Base-by-base conservation (phyloP, 2,113 vertebrate species). In the Oxygymnocypris stewartii region DNA sequence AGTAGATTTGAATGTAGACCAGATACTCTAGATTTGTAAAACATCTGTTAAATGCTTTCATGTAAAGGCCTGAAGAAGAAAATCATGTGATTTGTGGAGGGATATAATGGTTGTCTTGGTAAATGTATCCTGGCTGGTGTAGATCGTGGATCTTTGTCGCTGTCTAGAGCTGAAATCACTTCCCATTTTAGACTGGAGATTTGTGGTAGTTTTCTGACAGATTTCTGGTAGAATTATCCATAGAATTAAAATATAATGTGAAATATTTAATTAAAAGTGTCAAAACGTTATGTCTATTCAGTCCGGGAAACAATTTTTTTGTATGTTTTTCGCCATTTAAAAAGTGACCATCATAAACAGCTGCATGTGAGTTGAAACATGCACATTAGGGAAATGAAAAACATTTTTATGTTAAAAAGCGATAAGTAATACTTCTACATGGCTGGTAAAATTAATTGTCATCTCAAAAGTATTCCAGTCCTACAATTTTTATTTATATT, bases 151-250 rank as follows among this genome's bases (percentile, higher is more conserved):
- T 12, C n/a, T 63, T 18, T 31, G 81, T 8, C 12, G 28, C 63
- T 71, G 81, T 82, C 63, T 63, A 69, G 81, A 71, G 63, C 81
- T 82, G 81, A 71, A 82, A 51, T 9, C 25, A 10, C 14, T 7
- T 20, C n/a, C 28, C 31, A 13, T 25, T 59, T 57, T 59, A 57
- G 25, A 54, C 49, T 57, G 28, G 76, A 16, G 49, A 54, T 16
- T 18, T 54, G 49, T 18, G 14, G 4, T 16, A 54, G 4, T 54
- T 1, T 16, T 54, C 49, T 57, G 54, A 44, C 0, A 74, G 71
- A 42, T n/a, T 74, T 74, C 6, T 1, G 28, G 2, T 35, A 35
- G 14, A 18, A 35, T 69, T 69, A 35, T 31, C 1, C 65, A 18
- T 35, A 4, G 1, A 13, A 20, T 37, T 71, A 10, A 71, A 71